Base-by-base conservation (phyloP, 2,797 vertebrate species). In the Poecilia gillii region DNA sequence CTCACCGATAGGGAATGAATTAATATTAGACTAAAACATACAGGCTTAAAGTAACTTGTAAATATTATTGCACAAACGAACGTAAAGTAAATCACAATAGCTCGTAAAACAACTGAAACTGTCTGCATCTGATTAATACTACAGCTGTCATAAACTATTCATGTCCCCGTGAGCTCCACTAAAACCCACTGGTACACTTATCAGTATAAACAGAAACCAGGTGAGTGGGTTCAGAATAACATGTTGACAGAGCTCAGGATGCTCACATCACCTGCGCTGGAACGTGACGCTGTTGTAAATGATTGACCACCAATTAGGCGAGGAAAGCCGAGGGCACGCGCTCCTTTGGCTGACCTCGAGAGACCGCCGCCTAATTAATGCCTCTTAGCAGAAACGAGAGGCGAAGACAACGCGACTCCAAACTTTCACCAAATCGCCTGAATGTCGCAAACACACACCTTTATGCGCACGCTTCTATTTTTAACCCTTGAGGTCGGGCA, bases 201-300 rank as follows among this genome's bases (percentile, higher is more conserved):
- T 85, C 76, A 82, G 55, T 78, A 78, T 39, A 51, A 87, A 86
- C n/a, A n/a, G 43, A 84, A 77, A 59, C 78, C 82, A 72, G 23
- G 78, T 78, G 79, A 80, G 36, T 78, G 51, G 62, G 53, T 81
- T 80, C 20, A 73, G 33, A 43, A 28, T 45, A 55, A 77, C 77
- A 31, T 47, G 80, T 23, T 47, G n/a, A 79, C 72, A 80, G 81
- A 68, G 81, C 49, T 72, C 62, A 79, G 45, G 39, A 75, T 83
- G 91, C 68, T 76, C 36, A 83, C 84, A 84, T 95, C 95, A 95
- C 94, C 92, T 93, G 94, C 85, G 64, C 85, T 16, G 85, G 80
- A 96, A 96, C 92, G 94, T 96, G 95, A 95, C 91, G 73, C 80
- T 78, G 85, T 87, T 88, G 92, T 91, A 90, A 93, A 94, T 91